Evolutionary conservation across 2,888 invertebrate species (phyloP).

Genomic region (Teleiodes luculella): DNA sequence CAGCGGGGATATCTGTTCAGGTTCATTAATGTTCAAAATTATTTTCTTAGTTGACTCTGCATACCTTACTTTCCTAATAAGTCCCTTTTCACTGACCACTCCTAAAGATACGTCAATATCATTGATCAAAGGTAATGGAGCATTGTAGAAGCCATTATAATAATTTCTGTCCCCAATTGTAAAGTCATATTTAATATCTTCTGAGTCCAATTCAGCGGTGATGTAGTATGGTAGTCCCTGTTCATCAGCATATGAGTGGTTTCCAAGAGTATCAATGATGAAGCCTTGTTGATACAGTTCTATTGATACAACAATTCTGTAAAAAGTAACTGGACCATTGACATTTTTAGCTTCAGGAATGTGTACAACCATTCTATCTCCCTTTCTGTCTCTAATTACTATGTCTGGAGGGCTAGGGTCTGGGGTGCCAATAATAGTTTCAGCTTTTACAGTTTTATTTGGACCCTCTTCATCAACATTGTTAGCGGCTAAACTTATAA

Average conservation of each 20-base stretch:
- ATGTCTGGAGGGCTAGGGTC: conserved; percentile 85
- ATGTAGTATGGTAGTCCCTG: conserved; percentile 89
- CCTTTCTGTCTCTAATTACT: conserved; percentile 78
- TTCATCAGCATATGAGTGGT: conserved; percentile 81
- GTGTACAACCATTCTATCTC: conserved; percentile 81
- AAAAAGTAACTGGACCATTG: conserved; percentile 87
- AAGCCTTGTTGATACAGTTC: conserved; percentile 81
- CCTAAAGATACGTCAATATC: conserved; percentile 85
- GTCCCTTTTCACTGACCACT: conserved; percentile 83
- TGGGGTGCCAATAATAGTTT: conserved; percentile 85
- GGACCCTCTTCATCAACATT: conserved; percentile 81
- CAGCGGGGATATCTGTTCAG: conserved; percentile 66
- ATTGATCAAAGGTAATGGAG: conserved; percentile 80
- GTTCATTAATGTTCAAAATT: conserved; percentile 72
- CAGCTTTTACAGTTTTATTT: conserved; percentile 73
- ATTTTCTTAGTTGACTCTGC: conserved; percentile 77
- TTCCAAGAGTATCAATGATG: conserved; percentile 79
- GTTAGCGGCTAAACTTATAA: conserved; percentile 83
- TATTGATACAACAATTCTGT: conserved; percentile 86
- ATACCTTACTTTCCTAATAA: conserved; percentile 82
- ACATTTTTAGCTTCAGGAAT: conserved; percentile 84
- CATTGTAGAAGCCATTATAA: conserved; percentile 88
- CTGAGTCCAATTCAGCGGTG: conserved; percentile 86
- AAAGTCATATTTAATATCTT: conserved; percentile 82
- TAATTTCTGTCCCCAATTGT: conserved; percentile 85